These are phyloP conservation scores for Notiomystis cincta DNA, from an alignment of 2,113 vertebrate genomes.

Conservation along the genomic window DNA sequence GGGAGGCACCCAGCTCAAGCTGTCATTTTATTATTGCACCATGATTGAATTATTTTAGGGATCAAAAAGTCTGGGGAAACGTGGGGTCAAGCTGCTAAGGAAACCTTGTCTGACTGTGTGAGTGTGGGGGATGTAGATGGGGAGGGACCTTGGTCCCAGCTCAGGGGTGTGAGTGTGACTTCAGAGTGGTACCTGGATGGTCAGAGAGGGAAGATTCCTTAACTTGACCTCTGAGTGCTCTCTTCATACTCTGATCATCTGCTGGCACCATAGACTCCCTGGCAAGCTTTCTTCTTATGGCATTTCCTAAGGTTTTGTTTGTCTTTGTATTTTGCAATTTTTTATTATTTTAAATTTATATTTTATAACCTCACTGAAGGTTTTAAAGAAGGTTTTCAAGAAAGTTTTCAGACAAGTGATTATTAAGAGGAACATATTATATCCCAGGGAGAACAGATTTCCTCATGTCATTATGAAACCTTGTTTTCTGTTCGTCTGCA, in stretches of 20 bases:
- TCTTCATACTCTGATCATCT: not conserved
- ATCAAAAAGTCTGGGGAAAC: not conserved
- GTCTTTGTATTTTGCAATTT: not conserved
- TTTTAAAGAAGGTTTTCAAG: not conserved
- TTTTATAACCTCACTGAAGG: not conserved
- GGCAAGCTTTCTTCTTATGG: not conserved
- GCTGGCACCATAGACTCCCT: not conserved
- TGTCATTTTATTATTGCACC: not conserved
- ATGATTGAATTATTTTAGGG: not conserved
- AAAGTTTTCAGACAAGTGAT: not conserved
- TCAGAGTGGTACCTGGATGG: not conserved
- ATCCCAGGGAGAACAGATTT: not conserved
- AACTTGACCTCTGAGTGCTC: fast-evolving
- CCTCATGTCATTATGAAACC: not conserved
- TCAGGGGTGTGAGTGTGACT: not conserved
- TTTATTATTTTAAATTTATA: not conserved
- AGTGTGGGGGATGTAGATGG: not conserved
- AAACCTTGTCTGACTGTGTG: not conserved
- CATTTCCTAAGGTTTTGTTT: not conserved
- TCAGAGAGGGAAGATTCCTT: not conserved
- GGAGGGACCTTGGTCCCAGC: not conserved
- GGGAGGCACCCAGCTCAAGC: not conserved
- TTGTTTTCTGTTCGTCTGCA: not conserved
- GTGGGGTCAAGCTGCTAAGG: not conserved
- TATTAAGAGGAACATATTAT: not conserved